Conservation (phyloP, 1,140 invertebrate genomes). For the Eurosta solidaginis region DNA sequence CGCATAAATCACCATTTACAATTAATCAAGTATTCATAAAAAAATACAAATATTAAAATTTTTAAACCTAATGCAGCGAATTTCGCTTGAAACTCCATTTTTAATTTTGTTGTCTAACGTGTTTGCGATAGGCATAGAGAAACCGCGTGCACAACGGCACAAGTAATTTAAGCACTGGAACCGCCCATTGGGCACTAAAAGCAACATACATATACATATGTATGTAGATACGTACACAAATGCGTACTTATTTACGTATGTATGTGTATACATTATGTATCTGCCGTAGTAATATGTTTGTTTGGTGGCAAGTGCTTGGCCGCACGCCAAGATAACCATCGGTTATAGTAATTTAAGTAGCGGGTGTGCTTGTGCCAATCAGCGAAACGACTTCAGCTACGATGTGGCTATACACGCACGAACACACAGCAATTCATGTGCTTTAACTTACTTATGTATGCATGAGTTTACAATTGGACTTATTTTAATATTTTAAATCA, state of each 20-base stretch:
- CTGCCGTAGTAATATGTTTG: too few species aligned
- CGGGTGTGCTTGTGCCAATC: constrained; percentile 41
- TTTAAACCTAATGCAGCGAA: neutral
- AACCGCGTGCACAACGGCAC: neutral
- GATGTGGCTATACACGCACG: too few species aligned
- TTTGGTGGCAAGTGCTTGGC: neutral
- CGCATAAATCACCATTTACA: neutral
- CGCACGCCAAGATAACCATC: constrained; percentile 27
- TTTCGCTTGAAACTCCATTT: constrained; percentile 11
- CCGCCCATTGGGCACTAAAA: neutral
- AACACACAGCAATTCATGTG: too few species aligned
- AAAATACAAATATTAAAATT: neutral
- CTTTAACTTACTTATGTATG: too few species aligned
- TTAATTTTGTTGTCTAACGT: neutral
- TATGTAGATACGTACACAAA: too few species aligned
- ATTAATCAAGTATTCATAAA: constrained; percentile 39
- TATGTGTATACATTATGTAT: too few species aligned
- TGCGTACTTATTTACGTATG: too few species aligned
- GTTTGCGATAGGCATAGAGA: neutral
- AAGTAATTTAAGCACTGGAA: neutral
- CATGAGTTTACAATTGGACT: too few species aligned
- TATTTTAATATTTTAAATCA: too few species aligned
- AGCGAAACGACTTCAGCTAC: constrained; percentile 36
- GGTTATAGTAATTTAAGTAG: constrained; percentile 48
- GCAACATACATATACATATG: neutral